Evolutionary conservation across 2,888 invertebrate species (phyloP).

Genomic region (Hypselothyrea guttata): DNA sequence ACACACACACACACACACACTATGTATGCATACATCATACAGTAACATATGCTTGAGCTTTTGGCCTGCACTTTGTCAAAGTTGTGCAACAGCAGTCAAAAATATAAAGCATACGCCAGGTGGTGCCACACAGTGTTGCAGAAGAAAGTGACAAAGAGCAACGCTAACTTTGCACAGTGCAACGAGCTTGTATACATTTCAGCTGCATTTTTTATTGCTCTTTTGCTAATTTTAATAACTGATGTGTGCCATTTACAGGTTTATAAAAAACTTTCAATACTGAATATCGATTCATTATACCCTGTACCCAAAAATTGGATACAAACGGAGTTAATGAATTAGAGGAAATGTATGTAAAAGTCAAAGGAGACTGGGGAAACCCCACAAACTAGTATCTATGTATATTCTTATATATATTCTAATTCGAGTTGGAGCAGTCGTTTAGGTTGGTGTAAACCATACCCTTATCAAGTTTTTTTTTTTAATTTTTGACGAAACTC

Average conservation of each 20-base stretch:
- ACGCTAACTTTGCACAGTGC: constrained; percentile 20
- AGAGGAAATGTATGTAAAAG: no score
- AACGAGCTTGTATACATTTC: not conserved
- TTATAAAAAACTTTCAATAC: not conserved
- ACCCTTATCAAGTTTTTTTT: no score
- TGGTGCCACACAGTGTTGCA: not conserved
- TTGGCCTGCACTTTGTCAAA: constrained; percentile 32
- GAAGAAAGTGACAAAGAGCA: not conserved
- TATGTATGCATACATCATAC: no score
- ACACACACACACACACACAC: not conserved
- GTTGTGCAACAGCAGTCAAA: constrained; percentile 25
- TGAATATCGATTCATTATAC: not conserved
- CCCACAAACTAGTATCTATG: no score
- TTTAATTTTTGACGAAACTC: no score
- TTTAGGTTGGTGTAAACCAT: no score
- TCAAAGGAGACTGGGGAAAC: no score
- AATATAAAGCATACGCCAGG: constrained; percentile 38
- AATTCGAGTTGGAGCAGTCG: no score
- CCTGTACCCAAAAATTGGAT: no score
- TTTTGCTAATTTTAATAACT: not conserved
- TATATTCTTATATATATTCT: no score
- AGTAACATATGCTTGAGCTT: not conserved
- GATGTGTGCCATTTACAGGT: not conserved
- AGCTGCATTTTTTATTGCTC: not conserved
- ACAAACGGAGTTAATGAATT: no score